phyloP scores from a whole-genome alignment of 2,113 vertebrate genomes.

The Oncorhynchus keta region DNA sequence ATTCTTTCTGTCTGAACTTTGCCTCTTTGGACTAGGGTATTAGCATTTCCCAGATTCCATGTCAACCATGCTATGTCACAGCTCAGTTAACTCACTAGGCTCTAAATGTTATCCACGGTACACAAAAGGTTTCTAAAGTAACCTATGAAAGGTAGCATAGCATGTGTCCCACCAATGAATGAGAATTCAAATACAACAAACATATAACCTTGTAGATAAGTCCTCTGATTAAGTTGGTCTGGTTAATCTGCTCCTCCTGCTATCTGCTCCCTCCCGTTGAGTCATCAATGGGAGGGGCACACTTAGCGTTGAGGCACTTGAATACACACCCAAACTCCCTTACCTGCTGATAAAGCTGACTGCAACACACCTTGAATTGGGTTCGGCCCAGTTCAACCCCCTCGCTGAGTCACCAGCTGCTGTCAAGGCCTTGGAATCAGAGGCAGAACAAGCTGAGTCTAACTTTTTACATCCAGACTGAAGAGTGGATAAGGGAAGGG shows the following conservation, averaged over 20 bases:
- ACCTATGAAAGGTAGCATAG: not conserved
- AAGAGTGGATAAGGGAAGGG: not conserved
- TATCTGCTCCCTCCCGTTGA: not conserved
- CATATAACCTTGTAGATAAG: too few species aligned
- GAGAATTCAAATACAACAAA: too few species aligned
- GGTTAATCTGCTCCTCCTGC: not conserved
- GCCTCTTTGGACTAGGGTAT: not conserved
- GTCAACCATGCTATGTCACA: not conserved
- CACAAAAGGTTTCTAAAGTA: not conserved
- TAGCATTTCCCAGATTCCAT: not conserved
- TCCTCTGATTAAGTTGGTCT: not conserved
- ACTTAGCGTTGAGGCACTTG: not conserved
- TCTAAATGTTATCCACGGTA: not conserved
- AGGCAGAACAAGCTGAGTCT: not conserved
- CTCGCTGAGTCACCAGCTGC: not conserved
- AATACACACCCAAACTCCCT: not conserved
- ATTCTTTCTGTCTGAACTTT: not conserved
- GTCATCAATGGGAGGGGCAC: slow-evolving; percentile 9
- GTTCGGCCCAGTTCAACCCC: not conserved
- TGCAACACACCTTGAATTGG: slow-evolving; percentile 22
- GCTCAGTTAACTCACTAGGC: not conserved
- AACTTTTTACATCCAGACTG: not conserved
- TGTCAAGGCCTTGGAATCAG: not conserved
- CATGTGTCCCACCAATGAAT: not conserved
- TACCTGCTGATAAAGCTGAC: slow-evolving; percentile 8